Evolutionary conservation across 2,888 invertebrate genomes (phyloP).

Genomic region (Ophion costatus): DNA sequence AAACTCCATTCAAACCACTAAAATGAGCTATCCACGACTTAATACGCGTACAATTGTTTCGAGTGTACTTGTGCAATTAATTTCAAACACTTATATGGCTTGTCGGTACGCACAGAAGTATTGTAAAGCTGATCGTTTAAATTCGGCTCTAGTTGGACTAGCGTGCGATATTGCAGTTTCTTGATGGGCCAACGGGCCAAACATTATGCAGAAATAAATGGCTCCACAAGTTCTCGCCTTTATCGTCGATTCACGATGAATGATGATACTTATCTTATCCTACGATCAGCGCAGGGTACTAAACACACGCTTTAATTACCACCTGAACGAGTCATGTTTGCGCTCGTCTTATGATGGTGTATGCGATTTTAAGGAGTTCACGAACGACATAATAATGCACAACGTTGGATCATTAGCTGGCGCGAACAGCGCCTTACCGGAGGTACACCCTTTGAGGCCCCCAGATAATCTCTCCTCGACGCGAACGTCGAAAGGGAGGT

Average conservation of each 20-base stretch:
- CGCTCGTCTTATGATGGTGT: neutral
- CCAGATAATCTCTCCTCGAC: slow-evolving; percentile 49
- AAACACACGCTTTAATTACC: slow-evolving; percentile 33
- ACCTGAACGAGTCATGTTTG: slow-evolving; percentile 19
- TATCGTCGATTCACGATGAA: neutral
- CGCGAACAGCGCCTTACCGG: neutral
- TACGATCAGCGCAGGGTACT: slow-evolving; percentile 21
- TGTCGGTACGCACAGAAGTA: neutral
- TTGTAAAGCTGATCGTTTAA: neutral
- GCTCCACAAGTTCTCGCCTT: neutral
- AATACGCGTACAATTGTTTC: neutral
- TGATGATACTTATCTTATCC: slow-evolving; percentile 14
- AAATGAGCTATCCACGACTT: neutral
- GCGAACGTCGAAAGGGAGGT: slow-evolving; percentile 15
- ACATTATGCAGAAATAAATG: neutral
- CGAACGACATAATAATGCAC: slow-evolving; percentile 52
- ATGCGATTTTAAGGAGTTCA: slow-evolving; percentile 53
- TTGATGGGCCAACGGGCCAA: neutral
- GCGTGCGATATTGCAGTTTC: neutral
- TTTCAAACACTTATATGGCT: neutral
- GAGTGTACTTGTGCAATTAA: neutral
- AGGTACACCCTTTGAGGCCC: slow-evolving; percentile 45
- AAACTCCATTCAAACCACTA: neutral
- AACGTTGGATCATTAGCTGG: slow-evolving; percentile 55
- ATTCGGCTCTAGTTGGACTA: neutral